phyloP scores from a whole-genome alignment of 2,113 vertebrate species.

The Gallinago jamesoni region DNA sequence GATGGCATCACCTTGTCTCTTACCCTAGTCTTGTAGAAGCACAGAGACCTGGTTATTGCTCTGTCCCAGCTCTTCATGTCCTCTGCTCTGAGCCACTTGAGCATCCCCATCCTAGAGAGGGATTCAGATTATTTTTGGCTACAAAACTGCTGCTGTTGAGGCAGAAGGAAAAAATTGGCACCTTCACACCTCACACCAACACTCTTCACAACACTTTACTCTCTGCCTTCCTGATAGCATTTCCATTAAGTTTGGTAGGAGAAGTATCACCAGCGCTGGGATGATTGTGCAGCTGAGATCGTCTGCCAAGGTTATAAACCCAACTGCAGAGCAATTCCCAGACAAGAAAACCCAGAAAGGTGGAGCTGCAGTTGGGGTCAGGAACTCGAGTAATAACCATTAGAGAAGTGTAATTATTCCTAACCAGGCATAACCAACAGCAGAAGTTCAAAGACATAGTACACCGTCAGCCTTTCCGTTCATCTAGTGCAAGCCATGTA shows the following conservation, averaged over 20 bases:
- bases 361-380: neutral
- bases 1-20: neutral
- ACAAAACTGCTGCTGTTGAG: neutral
- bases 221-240: neutral
- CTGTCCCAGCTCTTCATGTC: neutral
- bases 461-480: neutral
- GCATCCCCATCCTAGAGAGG: neutral
- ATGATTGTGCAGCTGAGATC: neutral
- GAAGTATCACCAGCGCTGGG: neutral
- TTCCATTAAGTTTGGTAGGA: neutral
- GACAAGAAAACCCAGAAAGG: neutral
- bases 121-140: neutral
- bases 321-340: neutral
- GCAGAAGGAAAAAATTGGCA: neutral
- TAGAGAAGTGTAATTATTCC: neutral
- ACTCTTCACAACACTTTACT: neutral
- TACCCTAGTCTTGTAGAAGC: neutral
- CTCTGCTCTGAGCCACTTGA: neutral
- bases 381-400: neutral
- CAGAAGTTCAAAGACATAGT: neutral
- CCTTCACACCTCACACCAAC: neutral
- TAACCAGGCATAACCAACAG: neutral
- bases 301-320: neutral
- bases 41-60: neutral
- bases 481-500: neutral